Base-by-base conservation (phyloP, 2,113 vertebrate genomes). In the Ceyx margarethae region DNA sequence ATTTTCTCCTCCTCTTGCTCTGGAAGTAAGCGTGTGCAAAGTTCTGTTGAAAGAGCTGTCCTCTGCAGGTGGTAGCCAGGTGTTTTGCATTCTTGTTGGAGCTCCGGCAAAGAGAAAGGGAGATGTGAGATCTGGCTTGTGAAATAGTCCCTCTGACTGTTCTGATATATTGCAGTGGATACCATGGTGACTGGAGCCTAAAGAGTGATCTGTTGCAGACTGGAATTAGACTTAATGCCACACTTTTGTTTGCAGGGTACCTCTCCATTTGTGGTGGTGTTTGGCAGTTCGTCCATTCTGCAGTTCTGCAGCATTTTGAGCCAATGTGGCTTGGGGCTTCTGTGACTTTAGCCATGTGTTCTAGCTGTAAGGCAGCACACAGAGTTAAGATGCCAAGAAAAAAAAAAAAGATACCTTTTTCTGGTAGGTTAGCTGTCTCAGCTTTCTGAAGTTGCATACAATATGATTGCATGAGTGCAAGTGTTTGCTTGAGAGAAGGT, bases 281-380 rank as follows among this genome's bases (percentile, higher is more conserved):
- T 81, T 91, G 67, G 42, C 51, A 42, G 51, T 28, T 71, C 13
- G 3, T 61, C 79, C 5, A 0, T 1, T 6, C 62, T 29, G 50
- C 53, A 11, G 26, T 56, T 71, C 67, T 35, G 42, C 2, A 1
- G 72, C 72, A 62, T 56, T 17, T 56, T 43, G 37, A 86, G 56
- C 37, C 69, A 20, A 6, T 15, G 8, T 15, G 4, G 17, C 75
- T 53, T 92, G 66, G 20, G 40, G 35, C 40, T 78, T 74, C 28
- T 0, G 0, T 46, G n/a, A 14, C 51, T 77, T 33, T 15, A 64
- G 60, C 72, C 46, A 15, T 0, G 1, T 0, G 1, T 64, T 94
- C 20, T 81, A 58, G 68, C 68, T 48, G 25, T 35, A 61, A 58
- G 66, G 87, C 65, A 85, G 40, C 17, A 42, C 26, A 61, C 53